Percentiles rank a stretch among this genome's conserved stretches.
Evolutionary conservation across 2,888 invertebrate species (phyloP).

Genomic region (Eupithecia vulgata): DNA sequence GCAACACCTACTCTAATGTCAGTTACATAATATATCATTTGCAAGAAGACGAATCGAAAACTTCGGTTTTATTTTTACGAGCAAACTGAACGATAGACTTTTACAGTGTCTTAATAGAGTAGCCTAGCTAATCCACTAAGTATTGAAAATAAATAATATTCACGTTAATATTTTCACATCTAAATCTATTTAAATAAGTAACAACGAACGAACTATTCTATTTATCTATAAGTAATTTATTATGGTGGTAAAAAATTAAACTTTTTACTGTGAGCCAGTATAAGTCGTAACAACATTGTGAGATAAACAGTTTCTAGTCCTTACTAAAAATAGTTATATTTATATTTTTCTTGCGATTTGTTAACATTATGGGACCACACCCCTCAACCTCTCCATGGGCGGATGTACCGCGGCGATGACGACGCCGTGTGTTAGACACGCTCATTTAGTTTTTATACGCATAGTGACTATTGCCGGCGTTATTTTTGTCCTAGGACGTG

Average conservation of each 20-base stretch:
- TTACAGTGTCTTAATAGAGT: constrained; percentile 30
- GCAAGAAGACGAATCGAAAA: neutral
- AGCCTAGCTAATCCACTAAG: constrained; percentile 5
- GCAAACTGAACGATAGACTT: constrained; percentile 28
- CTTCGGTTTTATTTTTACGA: neutral
- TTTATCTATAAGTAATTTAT: constrained; percentile 8
- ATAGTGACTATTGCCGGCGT: neutral
- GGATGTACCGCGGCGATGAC: neutral
- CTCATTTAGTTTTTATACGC: neutral
- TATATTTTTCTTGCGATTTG: neutral
- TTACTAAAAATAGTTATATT: constrained; percentile 4
- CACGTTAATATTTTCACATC: neutral
- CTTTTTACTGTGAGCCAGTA: neutral
- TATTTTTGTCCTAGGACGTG: neutral
- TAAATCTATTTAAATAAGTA: constrained; percentile 5
- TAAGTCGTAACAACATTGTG: neutral
- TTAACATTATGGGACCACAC: neutral
- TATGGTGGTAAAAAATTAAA: neutral
- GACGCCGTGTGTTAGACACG: neutral
- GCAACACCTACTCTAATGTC: neutral
- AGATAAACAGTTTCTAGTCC: constrained; percentile 4
- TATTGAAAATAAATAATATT: constrained; percentile 7
- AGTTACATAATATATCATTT: neutral
- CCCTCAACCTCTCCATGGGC: neutral
- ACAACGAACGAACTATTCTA: constrained; percentile 1